phyloP scores from a whole-genome alignment of 92 coral and sea anemone species.

The Actinernus sp. region DNA sequence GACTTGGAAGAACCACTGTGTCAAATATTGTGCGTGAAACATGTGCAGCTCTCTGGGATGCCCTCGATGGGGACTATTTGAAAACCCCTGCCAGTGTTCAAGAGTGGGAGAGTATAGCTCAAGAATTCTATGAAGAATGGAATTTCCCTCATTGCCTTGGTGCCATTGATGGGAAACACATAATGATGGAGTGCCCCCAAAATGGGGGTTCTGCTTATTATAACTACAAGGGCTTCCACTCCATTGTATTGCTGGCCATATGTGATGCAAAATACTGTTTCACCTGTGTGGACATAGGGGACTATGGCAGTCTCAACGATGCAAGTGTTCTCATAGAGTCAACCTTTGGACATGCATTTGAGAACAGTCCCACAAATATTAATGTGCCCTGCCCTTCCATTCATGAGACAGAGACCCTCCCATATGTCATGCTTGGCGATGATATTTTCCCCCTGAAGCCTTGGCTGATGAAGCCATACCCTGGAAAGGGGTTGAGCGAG shows the following conservation, averaged over 20 bases:
- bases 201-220: constrained; percentile 65
- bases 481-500: constrained; percentile 56
- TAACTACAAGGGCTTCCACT: constrained; percentile 66
- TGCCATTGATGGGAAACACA: constrained; percentile 73
- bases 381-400: constrained; percentile 57
- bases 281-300: constrained; percentile 59
- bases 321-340: constrained; percentile 65
- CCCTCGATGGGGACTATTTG: constrained; percentile 1
- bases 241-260: constrained; percentile 73
- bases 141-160: constrained; percentile 79
- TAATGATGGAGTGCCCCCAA: constrained; percentile 64
- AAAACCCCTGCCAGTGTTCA: constrained; percentile 10
- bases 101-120: constrained; percentile 66
- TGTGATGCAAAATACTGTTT: constrained; percentile 76
- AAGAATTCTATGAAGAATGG: constrained; percentile 62
- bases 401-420: constrained; percentile 32
- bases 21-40: constrained; percentile 38
- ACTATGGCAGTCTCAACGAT: constrained; percentile 71
- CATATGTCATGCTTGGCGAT: constrained; percentile 64
- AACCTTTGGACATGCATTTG: constrained; percentile 59
- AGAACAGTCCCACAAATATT: constrained; percentile 44
- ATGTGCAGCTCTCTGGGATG: constrained; percentile 51
- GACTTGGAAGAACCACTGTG: constrained; percentile 25
- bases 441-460: constrained; percentile 57
- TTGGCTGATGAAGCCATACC: constrained; percentile 67